Evolutionary conservation across 2,797 vertebrate species (phyloP).

Genomic region (Oophaga sylvatica): DNA sequence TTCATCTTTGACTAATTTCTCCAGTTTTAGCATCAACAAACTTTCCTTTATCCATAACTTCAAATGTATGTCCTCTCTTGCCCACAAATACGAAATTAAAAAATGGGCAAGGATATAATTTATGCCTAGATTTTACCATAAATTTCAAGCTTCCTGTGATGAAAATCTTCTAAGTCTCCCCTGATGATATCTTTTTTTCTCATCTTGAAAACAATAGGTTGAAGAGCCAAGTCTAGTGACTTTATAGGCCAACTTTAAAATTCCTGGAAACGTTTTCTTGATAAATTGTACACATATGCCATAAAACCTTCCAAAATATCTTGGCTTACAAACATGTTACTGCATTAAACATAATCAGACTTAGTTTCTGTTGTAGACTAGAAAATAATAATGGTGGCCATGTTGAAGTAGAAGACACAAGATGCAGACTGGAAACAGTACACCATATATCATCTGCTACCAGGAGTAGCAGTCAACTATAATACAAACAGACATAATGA

Average conservation of each 20-base stretch:
- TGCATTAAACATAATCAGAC: slow-evolving; percentile 38
- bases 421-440: slow-evolving; percentile 4
- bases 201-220: slow-evolving; percentile 9
- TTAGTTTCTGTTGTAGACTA: slow-evolving; percentile 27
- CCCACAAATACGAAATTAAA: not conserved
- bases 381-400: slow-evolving; percentile 6
- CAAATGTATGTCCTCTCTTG: not conserved
- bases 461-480: not conserved
- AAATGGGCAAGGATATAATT: not conserved
- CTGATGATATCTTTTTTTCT: slow-evolving; percentile 38
- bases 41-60: not conserved
- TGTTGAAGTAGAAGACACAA: slow-evolving; percentile 18
- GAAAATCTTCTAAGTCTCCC: slow-evolving; percentile 19
- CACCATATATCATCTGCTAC: slow-evolving; percentile 24
- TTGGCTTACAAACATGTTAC: slow-evolving; percentile 39
- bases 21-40: not conserved
- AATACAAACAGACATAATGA: slow-evolving; percentile 33
- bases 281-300: slow-evolving; percentile 53
- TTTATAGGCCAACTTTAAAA: slow-evolving; percentile 31
- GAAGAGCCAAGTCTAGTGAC: slow-evolving; percentile 44
- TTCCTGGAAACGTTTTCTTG: slow-evolving; percentile 48
- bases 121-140: not conserved
- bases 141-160: slow-evolving; percentile 4
- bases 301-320: slow-evolving; percentile 44
- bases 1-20: not conserved